Evolutionary conservation across 2,797 vertebrate species (phyloP).

Genomic region (Podargus strigoides): DNA sequence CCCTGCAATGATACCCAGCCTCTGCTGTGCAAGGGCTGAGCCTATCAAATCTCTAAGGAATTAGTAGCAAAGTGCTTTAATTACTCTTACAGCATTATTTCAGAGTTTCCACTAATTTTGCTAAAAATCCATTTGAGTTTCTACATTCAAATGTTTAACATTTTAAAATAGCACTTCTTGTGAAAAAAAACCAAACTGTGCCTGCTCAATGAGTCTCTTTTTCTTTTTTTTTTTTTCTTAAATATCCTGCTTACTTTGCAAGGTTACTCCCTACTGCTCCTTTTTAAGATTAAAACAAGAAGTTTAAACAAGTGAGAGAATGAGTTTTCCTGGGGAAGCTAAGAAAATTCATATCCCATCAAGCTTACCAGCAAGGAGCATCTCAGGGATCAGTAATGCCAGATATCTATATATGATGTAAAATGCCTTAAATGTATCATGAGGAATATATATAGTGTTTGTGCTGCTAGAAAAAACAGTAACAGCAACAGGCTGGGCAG

Average conservation of each 20-base stretch:
- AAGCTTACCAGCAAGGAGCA: neutral
- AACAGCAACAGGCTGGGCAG: neutral
- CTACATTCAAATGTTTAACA: neutral
- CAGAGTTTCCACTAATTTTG: neutral
- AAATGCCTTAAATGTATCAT: neutral
- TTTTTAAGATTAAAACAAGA: slow-evolving; percentile 1
- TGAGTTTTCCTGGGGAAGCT: neutral
- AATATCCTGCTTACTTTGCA: neutral
- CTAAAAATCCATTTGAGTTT: neutral
- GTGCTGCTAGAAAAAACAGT: neutral
- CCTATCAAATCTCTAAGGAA: neutral
- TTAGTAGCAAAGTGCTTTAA: neutral
- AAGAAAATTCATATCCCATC: neutral
- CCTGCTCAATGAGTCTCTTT: neutral
- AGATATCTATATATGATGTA: neutral
- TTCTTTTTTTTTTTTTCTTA: neutral
- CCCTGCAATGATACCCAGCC: neutral
- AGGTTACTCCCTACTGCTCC: neutral
- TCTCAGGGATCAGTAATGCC: neutral
- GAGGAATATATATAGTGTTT: neutral
- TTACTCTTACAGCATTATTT: neutral
- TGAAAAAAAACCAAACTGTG: neutral
- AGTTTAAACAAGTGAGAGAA: neutral
- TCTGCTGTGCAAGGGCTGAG: neutral
- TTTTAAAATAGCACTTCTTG: neutral